These are phyloP conservation scores for Argyresthia albistria DNA, from an alignment of 2,888 invertebrate genomes.

Conservation along the genomic window DNA sequence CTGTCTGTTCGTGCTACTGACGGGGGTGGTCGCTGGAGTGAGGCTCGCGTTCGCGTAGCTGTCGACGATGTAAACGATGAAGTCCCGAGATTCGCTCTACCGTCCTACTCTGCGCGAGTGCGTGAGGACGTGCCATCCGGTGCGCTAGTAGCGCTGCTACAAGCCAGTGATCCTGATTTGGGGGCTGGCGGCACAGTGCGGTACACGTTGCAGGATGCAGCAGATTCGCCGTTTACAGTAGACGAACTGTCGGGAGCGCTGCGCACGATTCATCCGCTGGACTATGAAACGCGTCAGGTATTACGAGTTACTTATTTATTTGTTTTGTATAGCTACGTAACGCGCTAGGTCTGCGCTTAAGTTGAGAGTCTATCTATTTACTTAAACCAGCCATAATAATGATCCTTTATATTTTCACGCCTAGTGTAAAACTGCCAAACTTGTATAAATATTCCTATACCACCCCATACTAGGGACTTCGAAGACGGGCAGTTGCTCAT, in stretches of 20 bases:
- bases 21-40: conserved; percentile 82
- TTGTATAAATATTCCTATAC: too few relatives aligned
- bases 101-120: conserved; percentile 84
- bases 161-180: conserved; percentile 86
- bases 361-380: too few relatives aligned
- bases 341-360: too few relatives aligned
- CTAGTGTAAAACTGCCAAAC: too few relatives aligned
- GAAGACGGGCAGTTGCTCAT: too few relatives aligned
- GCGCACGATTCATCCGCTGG: conserved; percentile 81
- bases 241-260: conserved; percentile 90
- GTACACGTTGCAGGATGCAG: conserved; percentile 80
- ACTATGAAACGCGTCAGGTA: conserved; percentile 89
- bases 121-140: conserved; percentile 93
- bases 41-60: conserved; percentile 85
- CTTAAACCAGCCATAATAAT: too few relatives aligned
- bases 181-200: conserved; percentile 85
- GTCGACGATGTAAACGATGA: conserved; percentile 95
- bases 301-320: too few relatives aligned
- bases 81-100: conserved; percentile 84
- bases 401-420: too few relatives aligned
- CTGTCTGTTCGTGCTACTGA: conserved; percentile 85
- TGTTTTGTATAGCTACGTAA: too few relatives aligned
- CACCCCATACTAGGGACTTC: too few relatives aligned
- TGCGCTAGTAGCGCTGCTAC: conserved; percentile 88
- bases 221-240: conserved; percentile 83